Evolutionary conservation across 2,888 invertebrate genomes (phyloP).

Genomic region (Diachrysia chrysitis): DNA sequence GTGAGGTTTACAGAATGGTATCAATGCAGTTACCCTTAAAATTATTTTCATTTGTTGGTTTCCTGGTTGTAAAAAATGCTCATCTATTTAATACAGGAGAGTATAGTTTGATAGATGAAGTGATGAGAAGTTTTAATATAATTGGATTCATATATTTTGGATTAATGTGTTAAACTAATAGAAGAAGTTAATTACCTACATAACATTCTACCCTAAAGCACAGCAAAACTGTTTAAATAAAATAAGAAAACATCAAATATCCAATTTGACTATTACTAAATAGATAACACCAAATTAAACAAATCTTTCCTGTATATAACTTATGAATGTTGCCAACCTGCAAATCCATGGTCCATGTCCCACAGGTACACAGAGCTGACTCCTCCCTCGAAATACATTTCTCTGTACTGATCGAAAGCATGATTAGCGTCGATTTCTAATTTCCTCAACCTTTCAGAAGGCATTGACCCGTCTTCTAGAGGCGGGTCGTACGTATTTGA

Average conservation of each 20-base stretch:
- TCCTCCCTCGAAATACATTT: conserved; percentile 99
- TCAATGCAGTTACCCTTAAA: no score
- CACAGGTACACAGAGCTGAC: conserved; percentile 99
- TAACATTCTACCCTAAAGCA: no score
- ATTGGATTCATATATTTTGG: no score
- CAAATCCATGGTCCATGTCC: conserved; percentile 99
- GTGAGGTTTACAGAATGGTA: no score
- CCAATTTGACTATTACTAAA: neutral
- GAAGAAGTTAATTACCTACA: no score
- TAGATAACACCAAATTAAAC: neutral
- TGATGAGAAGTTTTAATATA: no score
- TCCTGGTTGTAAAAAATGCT: no score
- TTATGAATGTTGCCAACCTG: conserved; percentile 86
- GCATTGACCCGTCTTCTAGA: conserved; percentile 99
- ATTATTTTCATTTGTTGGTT: no score
- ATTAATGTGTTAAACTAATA: no score
- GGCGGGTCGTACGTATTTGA: conserved; percentile 99
- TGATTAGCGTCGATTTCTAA: conserved; percentile 99
- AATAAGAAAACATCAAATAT: neutral
- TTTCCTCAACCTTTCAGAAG: conserved; percentile 98
- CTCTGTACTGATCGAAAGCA: conserved; percentile 99
- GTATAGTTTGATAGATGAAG: no score
- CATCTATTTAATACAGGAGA: no score
- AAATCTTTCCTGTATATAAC: neutral
- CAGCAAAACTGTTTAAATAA: no score